These are phyloP conservation scores for Paramormyrops kingsleyae DNA, from an alignment of 2,113 vertebrate genomes.

Conservation along the genomic window DNA sequence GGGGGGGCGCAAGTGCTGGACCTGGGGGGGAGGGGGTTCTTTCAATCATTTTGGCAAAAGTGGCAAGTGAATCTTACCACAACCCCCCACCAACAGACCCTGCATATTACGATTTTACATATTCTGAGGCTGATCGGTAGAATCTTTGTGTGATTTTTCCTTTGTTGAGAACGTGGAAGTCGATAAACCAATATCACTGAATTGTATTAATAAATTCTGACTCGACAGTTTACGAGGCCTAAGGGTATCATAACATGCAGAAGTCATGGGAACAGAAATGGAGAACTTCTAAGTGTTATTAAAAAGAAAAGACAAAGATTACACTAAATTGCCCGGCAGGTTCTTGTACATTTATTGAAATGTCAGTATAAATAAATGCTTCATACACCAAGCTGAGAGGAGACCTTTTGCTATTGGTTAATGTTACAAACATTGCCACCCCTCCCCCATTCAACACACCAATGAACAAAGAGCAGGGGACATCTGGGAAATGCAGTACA, in stretches of 20 bases:
- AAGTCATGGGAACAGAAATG: not conserved
- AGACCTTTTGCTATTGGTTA: not conserved
- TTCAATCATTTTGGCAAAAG: not conserved
- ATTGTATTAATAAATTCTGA: not conserved
- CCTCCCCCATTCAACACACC: not conserved
- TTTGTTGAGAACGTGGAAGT: not conserved
- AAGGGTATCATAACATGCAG: not conserved
- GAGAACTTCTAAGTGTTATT: not conserved
- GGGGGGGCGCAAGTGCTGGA: not conserved
- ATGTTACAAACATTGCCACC: not conserved
- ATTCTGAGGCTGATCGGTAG: not conserved
- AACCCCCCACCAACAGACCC: not conserved
- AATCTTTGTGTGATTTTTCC: not conserved
- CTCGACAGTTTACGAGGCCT: not conserved
- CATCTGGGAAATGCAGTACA: not conserved
- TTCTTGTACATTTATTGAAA: slow-evolving; percentile 3
- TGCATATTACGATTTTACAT: not conserved
- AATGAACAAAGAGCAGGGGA: not conserved
- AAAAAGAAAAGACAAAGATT: not conserved
- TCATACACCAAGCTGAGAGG: slow-evolving; percentile 1
- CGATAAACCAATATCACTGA: not conserved
- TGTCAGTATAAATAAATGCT: slow-evolving; percentile 8
- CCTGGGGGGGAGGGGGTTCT: not conserved
- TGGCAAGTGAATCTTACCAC: not conserved
- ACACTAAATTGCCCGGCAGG: too few relatives aligned